These are phyloP conservation scores for Pseudolaguvia tuberculata DNA, from an alignment of 2,113 vertebrate genomes.

Conservation along the genomic window DNA sequence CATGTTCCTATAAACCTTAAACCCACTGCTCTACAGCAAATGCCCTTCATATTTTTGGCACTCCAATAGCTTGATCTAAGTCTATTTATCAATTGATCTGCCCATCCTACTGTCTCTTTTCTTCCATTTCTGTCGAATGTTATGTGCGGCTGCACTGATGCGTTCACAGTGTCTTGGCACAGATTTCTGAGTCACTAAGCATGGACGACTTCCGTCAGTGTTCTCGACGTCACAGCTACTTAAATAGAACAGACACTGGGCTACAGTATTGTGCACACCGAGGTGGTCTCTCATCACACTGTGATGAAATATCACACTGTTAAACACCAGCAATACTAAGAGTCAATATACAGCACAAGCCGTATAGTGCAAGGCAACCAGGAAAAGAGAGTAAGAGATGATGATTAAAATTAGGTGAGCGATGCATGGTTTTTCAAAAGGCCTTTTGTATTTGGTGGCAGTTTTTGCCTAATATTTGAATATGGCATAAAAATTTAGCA, in stretches of 20 bases:
- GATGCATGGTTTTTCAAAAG: neutral
- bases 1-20: neutral
- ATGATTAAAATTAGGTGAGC: neutral
- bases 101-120: neutral
- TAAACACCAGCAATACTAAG: neutral
- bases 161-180: constrained; percentile 60
- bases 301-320: constrained; percentile 6
- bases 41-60: constrained; percentile 4
- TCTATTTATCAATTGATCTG: neutral
- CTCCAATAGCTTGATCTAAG: neutral
- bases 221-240: constrained; percentile 25
- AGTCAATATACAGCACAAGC: neutral
- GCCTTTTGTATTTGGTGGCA: neutral
- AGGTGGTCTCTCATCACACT: neutral
- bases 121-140: constrained; percentile 53
- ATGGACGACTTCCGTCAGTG: constrained; percentile 26
- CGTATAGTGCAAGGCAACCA: neutral
- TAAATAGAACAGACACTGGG: constrained; percentile 28
- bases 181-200: constrained; percentile 63
- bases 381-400: neutral
- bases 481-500: neutral
- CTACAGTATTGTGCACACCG: constrained; percentile 5
- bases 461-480: neutral
- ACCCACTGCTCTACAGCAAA: constrained; percentile 6
- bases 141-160: constrained; percentile 43